Evolutionary conservation across 2,888 invertebrate species (phyloP).

Genomic region (Clanis bilineata): DNA sequence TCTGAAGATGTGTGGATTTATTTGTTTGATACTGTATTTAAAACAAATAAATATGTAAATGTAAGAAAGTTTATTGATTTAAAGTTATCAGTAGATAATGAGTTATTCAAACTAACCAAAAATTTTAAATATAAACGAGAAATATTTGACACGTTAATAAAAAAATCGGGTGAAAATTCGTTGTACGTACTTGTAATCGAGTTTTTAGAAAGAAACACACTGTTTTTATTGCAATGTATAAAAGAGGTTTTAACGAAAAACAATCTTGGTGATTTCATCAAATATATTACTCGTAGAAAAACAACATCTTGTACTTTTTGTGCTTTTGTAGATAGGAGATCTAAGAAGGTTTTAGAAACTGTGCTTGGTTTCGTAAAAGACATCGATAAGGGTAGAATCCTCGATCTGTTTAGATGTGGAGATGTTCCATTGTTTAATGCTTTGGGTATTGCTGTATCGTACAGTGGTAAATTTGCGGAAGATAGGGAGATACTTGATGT

Average conservation of each 20-base stretch:
- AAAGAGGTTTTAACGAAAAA: background rate
- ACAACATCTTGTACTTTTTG: slow-evolving; percentile 4
- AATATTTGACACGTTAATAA: background rate
- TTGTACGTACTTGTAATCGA: background rate
- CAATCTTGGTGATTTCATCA: slow-evolving; percentile 1
- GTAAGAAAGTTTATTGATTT: slow-evolving; percentile 20
- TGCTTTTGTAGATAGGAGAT: background rate
- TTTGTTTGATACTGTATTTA: slow-evolving; percentile 22
- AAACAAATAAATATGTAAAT: background rate
- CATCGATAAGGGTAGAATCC: slow-evolving; percentile 12
- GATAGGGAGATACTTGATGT: background rate
- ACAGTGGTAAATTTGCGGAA: background rate
- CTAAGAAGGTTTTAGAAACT: background rate
- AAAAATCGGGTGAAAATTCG: background rate
- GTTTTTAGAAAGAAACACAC: slow-evolving; percentile 9
- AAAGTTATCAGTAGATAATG: slow-evolving; percentile 21
- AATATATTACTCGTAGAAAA: background rate
- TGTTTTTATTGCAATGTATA: slow-evolving; percentile 21
- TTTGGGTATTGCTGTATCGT: slow-evolving; percentile 15
- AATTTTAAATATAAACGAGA: background rate
- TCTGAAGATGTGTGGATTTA: slow-evolving; percentile 22
- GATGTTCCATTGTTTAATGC: slow-evolving; percentile 24
- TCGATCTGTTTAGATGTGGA: slow-evolving; percentile 22
- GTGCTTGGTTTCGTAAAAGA: background rate
- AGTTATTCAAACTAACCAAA: slow-evolving; percentile 16